Evolutionary conservation across 2,113 vertebrate genomes (phyloP), one percentile per base, ranked within the genome.

Genomic region (Lepus americanus): DNA sequence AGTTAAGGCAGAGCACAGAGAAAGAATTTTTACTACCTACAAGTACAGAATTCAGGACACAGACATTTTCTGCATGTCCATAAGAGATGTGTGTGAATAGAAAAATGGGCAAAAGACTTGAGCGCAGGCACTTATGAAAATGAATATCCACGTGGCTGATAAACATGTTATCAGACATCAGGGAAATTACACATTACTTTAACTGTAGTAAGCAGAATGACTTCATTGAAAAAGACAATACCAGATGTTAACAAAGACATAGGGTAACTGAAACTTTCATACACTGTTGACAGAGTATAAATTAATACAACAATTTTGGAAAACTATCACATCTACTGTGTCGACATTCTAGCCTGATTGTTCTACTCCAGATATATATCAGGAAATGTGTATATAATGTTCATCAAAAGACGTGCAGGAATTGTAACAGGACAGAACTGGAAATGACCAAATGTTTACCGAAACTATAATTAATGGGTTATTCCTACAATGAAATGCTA

Each of bases 51-150:
- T 70, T 81, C 44, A 73, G 19, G 55, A 10, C 2, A 81, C 20
- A n/a, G 14, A 66, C 51, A 63, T 6, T 1, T 51, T 0, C 27
- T 25, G 53, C 14, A n/a, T 53, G 27, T 51, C 44, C 22, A 39
- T 64, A 59, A 59, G 63, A 63, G 85, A 72, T 6, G 36, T 29
- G 6, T 0, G 8, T 59, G n/a, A 92, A 67, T 98, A 83, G 39
- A 90, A 59, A 17, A 13, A 13, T 17, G 55, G 55, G 55, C 55
- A 80, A 88, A 90, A 69, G 22, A 73, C 59, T 74, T 82, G 69
- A 87, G 78, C 3, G n/a, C n/a, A 63, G 59, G 27, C 6, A 53
- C 49, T 96, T 77, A 86, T 2, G 61, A 66, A 79, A 77, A 72
- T 16, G 20, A 44, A 49, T 76, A 55, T 29, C 19, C 29, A 69